Evolutionary conservation across 2,888 invertebrate genomes (phyloP), one percentile per base, ranked within the genome.

Genomic region (Lasioglossum lativentre): DNA sequence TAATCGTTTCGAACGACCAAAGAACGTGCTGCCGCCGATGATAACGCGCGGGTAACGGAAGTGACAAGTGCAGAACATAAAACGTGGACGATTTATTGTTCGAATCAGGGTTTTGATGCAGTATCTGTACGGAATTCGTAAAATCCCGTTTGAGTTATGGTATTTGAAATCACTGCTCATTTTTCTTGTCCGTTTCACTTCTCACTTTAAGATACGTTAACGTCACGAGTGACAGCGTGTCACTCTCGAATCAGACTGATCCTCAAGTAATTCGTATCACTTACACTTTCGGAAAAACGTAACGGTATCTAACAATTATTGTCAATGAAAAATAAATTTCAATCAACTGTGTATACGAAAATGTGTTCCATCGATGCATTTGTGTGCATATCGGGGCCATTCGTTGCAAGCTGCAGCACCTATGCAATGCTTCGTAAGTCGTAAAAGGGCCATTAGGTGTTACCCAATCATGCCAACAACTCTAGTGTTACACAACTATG

Each of bases 1-100:
- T 70, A 78, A 88, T 86, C 80, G 70, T 45, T 52, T 40, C 45
- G 38, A 88, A 71, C 63, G 70, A 38, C 4, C 42, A 72, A 77
- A 75, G 80, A 73, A 73, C 70, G 72, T 72, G 42, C 70, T 76
- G 52, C 59, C 70, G 30, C n/a, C 56, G 68, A 59, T 52, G 77
- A 77, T 66, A 72, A n/a, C 68, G 40, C n/a, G 2, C 34, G 68
- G 27, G 38, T 40, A 45, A n/a, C 80, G 66, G 34, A 88, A 83
- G 74, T 40, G 75, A 73, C 75, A 45, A 73, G 63, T 82, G 76
- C 72, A 68, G 45, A 66, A 45, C 34, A 72, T 73, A 81, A 86
- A 86, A 71, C 71, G 34, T 14, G 56, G 6, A 63, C 59, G 78
- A 82, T 76, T 82, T 71, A 79, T 75, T 52, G 72, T 52, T 68